A percentile compares a stretch with the other conserved stretches of the same genome.
Evolutionary conservation across 2,797 vertebrate genomes (phyloP).

Genomic region (Pampus argenteus): DNA sequence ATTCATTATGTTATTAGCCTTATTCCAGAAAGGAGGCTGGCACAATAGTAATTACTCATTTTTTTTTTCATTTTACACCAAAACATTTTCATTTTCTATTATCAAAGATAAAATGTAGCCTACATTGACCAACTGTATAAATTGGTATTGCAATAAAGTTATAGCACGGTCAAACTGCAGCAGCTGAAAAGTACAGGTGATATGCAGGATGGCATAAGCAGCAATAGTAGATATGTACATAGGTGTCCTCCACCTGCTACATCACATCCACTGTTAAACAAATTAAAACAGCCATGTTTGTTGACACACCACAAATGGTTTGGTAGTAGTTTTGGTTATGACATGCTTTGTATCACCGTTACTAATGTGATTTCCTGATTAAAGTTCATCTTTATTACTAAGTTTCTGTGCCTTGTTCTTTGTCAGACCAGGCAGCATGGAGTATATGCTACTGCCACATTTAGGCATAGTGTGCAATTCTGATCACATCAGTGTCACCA

Average conservation of each 20-base stretch:
- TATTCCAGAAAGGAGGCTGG: not conserved
- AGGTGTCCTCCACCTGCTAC: constrained; percentile 60
- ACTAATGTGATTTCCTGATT: constrained; percentile 59
- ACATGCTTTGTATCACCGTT: constrained; percentile 28
- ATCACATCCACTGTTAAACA: constrained; percentile 36
- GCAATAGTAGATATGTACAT: constrained; percentile 21
- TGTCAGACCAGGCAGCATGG: constrained; percentile 52
- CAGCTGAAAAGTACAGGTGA: not conserved
- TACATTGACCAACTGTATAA: not conserved
- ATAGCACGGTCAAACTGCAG: not conserved
- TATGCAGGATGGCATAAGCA: constrained; percentile 34
- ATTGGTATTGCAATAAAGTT: not conserved
- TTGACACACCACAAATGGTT: constrained; percentile 18
- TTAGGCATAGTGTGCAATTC: constrained; percentile 44
- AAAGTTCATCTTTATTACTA: constrained; percentile 61
- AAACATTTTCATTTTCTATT: not conserved
- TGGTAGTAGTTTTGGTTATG: constrained; percentile 21
- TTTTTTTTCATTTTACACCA: not conserved
- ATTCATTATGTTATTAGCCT: not conserved
- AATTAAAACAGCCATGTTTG: constrained; percentile 21
- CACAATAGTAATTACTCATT: too few species aligned
- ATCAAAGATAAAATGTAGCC: not conserved
- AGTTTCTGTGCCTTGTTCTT: constrained; percentile 55
- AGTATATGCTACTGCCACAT: constrained; percentile 40
- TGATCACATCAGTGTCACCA: constrained; percentile 37